A percentile compares a stretch with the other conserved stretches of the same genome.
phyloP scores from a whole-genome alignment of 2,113 vertebrate species.

The Engystomops pustulosus region DNA sequence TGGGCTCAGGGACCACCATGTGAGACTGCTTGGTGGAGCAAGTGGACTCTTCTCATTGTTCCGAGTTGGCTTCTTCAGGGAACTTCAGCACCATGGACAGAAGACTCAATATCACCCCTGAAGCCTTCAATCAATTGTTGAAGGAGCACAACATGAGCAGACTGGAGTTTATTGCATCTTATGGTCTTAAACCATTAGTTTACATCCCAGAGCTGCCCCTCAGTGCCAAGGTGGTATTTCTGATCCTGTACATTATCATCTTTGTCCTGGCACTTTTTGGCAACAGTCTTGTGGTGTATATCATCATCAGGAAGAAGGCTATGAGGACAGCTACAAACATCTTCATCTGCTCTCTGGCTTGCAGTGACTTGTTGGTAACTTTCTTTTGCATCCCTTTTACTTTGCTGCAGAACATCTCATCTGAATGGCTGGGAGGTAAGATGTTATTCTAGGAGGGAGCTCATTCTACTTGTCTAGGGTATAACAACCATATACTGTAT shows the following conservation, averaged over 20 bases:
- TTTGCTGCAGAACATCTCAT: slow-evolving; percentile 81
- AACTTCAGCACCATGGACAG: slow-evolving; percentile 57
- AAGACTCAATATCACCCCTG: slow-evolving; percentile 73
- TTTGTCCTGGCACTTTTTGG: slow-evolving; percentile 79
- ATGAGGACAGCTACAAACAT: slow-evolving; percentile 76
- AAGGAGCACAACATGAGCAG: slow-evolving; percentile 77
- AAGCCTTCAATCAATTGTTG: slow-evolving; percentile 75
- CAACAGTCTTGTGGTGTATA: slow-evolving; percentile 79
- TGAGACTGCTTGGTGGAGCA: slow-evolving; percentile 6
- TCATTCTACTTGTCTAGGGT: too few species aligned
- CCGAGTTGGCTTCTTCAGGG: background rate
- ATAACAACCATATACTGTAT: background rate
- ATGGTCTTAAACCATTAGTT: slow-evolving; percentile 79
- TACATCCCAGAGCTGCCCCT: slow-evolving; percentile 77
- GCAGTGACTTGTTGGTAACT: slow-evolving; percentile 84
- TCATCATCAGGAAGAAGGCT: slow-evolving; percentile 73
- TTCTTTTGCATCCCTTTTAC: slow-evolving; percentile 84
- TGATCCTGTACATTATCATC: slow-evolving; percentile 76
- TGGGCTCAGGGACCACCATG: slow-evolving; percentile 15
- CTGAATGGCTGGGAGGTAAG: slow-evolving; percentile 82
- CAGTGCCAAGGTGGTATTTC: slow-evolving; percentile 73
- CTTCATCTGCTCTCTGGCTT: slow-evolving; percentile 80
- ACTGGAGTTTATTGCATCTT: slow-evolving; percentile 77
- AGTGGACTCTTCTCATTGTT: background rate
- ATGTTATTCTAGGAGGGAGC: too few species aligned